phyloP scores from a whole-genome alignment of 2,797 vertebrate genomes.

The Xiphophorus birchmanni region DNA sequence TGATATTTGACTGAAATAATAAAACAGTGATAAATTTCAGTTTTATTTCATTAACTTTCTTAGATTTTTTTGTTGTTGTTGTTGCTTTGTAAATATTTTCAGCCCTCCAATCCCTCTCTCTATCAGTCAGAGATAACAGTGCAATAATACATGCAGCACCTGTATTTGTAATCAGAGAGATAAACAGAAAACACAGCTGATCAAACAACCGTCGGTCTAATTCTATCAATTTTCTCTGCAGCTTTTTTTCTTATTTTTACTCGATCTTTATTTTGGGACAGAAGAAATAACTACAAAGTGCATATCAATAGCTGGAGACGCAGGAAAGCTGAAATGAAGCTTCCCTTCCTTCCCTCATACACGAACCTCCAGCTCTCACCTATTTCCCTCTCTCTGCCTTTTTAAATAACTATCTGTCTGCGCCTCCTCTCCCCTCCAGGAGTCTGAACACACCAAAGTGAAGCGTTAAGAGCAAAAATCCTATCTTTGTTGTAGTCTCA shows the following conservation, averaged over 20 bases:
- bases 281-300: constrained; percentile 1
- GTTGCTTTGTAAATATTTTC: constrained; percentile 19
- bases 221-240: constrained; percentile 7
- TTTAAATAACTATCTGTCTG: constrained; percentile 41
- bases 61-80: background rate
- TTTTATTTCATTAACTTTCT: background rate
- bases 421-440: constrained; percentile 17
- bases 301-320: constrained; percentile 1
- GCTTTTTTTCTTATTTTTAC: constrained; percentile 3
- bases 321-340: constrained; percentile 4
- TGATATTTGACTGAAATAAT: background rate
- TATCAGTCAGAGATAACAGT: constrained; percentile 13
- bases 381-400: constrained; percentile 37
- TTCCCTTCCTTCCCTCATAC: constrained; percentile 15
- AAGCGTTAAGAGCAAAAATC: constrained; percentile 50
- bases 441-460: constrained; percentile 45
- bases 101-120: constrained; percentile 21
- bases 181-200: constrained; percentile 22
- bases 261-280: background rate
- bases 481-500: constrained; percentile 42
- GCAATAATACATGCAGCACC: constrained; percentile 11
- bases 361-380: constrained; percentile 45
- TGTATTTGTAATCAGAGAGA: constrained; percentile 22
- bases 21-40: background rate
- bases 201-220: constrained; percentile 17